Percentiles rank a stretch among this genome's conserved stretches.
Evolutionary conservation across 1,140 invertebrate genomes (phyloP).

Genomic region (Habropoda laboriosa): DNA sequence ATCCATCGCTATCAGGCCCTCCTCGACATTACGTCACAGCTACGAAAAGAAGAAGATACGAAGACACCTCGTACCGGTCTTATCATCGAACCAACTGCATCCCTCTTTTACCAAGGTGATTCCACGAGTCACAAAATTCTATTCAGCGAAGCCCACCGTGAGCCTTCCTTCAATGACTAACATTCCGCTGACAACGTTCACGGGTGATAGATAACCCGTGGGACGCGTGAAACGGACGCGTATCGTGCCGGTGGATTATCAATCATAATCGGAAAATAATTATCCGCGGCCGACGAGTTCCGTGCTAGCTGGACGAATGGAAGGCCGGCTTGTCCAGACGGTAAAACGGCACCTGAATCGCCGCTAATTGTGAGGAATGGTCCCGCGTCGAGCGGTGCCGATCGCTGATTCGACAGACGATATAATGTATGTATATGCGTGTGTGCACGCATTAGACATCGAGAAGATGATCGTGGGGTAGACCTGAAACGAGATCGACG

Average conservation of each 20-base stretch:
- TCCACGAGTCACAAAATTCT: slow-evolving; percentile 10
- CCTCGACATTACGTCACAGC: neutral
- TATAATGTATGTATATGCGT: neutral
- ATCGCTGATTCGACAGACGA: slow-evolving; percentile 67
- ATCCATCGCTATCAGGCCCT: neutral
- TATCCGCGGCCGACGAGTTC: slow-evolving; percentile 56
- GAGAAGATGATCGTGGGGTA: neutral
- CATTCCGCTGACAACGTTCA: slow-evolving; percentile 17
- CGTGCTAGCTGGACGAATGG: slow-evolving; percentile 44
- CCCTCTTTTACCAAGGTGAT: neutral
- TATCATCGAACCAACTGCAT: neutral
- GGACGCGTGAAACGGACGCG: slow-evolving; percentile 4
- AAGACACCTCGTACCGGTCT: too few relatives aligned
- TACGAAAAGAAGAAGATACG: neutral
- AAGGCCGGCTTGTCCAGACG: slow-evolving; percentile 34
- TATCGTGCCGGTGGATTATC: slow-evolving; percentile 54
- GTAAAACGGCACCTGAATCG: slow-evolving; percentile 62
- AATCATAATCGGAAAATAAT: slow-evolving; percentile 73
- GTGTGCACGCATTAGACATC: slow-evolving; percentile 5
- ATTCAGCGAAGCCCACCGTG: neutral
- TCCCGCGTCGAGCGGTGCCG: slow-evolving; percentile 52
- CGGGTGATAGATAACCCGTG: slow-evolving; percentile 55
- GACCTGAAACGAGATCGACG: too few relatives aligned
- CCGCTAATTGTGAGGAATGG: slow-evolving; percentile 70
- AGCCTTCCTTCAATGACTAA: slow-evolving; percentile 13